These are phyloP conservation scores for Drosophila bifasciata DNA, from an alignment of 1,140 invertebrate species.

Conservation along the genomic window DNA sequence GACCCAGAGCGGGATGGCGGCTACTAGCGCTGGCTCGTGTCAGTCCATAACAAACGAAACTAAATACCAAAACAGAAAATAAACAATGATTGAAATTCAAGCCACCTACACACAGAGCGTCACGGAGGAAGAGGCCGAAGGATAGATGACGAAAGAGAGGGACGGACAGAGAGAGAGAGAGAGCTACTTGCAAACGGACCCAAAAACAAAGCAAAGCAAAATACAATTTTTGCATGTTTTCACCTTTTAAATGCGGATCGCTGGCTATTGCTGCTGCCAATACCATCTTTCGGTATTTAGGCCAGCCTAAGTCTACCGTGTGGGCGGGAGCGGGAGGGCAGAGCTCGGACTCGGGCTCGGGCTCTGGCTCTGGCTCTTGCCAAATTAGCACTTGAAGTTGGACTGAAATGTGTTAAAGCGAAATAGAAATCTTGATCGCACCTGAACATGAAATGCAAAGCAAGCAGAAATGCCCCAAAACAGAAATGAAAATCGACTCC, in stretches of 20 bases:
- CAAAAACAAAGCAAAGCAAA: slow-evolving; percentile 1
- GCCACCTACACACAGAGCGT: slow-evolving; percentile 36
- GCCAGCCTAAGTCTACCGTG: slow-evolving; percentile 18
- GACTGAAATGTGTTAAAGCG: slow-evolving; percentile 61
- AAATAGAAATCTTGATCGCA: slow-evolving; percentile 56
- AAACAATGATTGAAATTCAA: slow-evolving; percentile 55
- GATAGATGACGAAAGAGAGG: background rate
- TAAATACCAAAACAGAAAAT: slow-evolving; percentile 17
- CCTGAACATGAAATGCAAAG: slow-evolving; percentile 53
- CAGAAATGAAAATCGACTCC: slow-evolving; percentile 18
- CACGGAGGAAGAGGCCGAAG: slow-evolving; percentile 14
- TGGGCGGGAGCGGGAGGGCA: background rate
- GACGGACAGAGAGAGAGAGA: background rate
- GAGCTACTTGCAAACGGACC: background rate
- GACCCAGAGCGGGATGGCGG: background rate
- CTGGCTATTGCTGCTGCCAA: slow-evolving; percentile 6
- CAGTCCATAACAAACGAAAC: slow-evolving; percentile 12
- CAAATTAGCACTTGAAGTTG: slow-evolving; percentile 52
- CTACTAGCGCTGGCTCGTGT: slow-evolving; percentile 12
- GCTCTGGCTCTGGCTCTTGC: too few relatives aligned
- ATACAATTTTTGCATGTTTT: slow-evolving; percentile 60
- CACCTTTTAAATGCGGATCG: slow-evolving; percentile 34
- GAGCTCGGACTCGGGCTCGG: slow-evolving; percentile 1
- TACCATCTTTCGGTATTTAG: slow-evolving; percentile 55
- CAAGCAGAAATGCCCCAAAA: slow-evolving; percentile 9